phyloP scores from a whole-genome alignment of 2,797 vertebrate genomes.

The Sebastes reedi region DNA sequence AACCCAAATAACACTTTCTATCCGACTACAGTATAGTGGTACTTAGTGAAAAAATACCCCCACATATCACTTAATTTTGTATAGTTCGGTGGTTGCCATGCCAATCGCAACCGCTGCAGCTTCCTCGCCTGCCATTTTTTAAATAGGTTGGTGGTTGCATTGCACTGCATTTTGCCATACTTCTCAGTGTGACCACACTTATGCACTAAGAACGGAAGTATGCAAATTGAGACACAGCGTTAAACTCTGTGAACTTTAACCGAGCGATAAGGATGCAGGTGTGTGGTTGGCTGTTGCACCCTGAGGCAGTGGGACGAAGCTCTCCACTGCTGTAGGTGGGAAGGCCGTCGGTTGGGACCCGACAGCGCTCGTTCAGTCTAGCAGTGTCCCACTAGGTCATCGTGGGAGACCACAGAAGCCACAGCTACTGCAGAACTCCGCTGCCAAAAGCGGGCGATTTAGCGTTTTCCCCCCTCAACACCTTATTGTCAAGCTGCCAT shows the following conservation, averaged over 20 bases:
- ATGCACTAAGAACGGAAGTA: too few species aligned
- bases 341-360: conserved; percentile 23
- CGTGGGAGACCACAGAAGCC: conserved; percentile 64
- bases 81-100: too few species aligned
- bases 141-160: too few species aligned
- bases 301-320: conserved; percentile 10
- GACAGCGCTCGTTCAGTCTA: conserved; percentile 44
- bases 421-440: conserved; percentile 56
- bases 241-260: not conserved
- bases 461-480: conserved; percentile 46
- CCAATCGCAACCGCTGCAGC: too few species aligned
- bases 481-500: conserved; percentile 53
- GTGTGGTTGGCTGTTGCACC: conserved; percentile 6
- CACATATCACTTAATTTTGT: too few species aligned
- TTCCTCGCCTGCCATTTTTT: too few species aligned
- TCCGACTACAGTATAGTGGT: too few species aligned
- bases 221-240: not conserved
- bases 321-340: conserved; percentile 9
- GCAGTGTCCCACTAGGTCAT: conserved; percentile 54
- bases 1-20: too few species aligned
- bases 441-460: conserved; percentile 53
- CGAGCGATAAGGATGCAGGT: not conserved
- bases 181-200: too few species aligned
- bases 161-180: too few species aligned
- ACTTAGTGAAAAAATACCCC: too few species aligned